Conservation (phyloP, 1,140 invertebrate species). For the Kradibia gibbosae region DNA sequence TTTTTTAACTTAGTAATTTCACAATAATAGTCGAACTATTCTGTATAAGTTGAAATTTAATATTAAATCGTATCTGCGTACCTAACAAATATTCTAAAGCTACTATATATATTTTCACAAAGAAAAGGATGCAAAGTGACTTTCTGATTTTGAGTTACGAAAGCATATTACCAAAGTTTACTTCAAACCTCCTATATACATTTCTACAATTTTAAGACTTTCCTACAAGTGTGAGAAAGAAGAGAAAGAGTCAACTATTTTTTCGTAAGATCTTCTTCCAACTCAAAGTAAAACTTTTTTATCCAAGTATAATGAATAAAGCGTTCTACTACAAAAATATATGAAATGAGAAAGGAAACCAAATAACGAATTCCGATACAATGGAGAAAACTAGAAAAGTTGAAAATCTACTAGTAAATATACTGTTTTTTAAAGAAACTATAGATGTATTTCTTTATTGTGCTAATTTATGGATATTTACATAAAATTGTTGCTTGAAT, state of each 20-base stretch:
- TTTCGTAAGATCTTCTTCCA: conserved; percentile 51
- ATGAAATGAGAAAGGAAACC: background rate
- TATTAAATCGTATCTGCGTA: background rate
- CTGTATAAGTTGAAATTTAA: conserved; percentile 21
- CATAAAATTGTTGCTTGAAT: background rate
- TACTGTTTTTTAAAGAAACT: background rate
- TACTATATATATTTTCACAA: conserved; percentile 25
- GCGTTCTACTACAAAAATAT: conserved; percentile 23
- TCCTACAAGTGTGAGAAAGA: background rate
- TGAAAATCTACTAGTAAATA: background rate
- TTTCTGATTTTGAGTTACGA: conserved; percentile 43
- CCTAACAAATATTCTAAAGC: conserved; percentile 19
- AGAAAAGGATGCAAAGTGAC: conserved; percentile 21
- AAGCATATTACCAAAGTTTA: conserved; percentile 48
- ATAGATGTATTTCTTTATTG: background rate
- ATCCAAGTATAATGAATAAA: conserved; percentile 42
- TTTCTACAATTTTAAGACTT: conserved; percentile 1
- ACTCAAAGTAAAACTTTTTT: conserved; percentile 34
- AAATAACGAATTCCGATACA: conserved; percentile 7
- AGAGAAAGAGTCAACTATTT: background rate
- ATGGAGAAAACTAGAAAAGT: conserved; percentile 8
- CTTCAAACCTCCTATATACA: conserved; percentile 14
- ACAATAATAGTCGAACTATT: background rate
- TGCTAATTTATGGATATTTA: background rate
- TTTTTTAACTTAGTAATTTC: conserved; percentile 13